A percentile compares a stretch with the other conserved stretches of the same genome.
Conservation (phyloP, 2,113 vertebrate species). For the Hemibagrus wyckioides region DNA sequence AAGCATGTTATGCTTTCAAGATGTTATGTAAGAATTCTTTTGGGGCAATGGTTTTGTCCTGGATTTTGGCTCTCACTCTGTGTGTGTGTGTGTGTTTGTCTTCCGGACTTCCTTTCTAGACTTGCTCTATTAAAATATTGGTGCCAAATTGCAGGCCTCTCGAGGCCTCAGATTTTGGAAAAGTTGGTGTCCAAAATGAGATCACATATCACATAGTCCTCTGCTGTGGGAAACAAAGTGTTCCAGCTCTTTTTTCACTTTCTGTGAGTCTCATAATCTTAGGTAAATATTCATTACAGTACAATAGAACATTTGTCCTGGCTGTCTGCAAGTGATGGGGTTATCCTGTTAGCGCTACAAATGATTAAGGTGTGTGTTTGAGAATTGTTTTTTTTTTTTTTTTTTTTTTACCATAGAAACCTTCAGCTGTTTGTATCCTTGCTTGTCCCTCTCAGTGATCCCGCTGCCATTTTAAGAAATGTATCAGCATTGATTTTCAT, state of each 20-base stretch:
- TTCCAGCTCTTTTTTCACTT: not conserved
- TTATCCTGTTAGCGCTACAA: not conserved
- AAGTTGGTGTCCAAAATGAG: slow-evolving; percentile 24
- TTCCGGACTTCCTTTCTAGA: slow-evolving; percentile 54
- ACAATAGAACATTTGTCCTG: not conserved
- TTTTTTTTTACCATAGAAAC: not conserved
- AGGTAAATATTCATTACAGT: not conserved
- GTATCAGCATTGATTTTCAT: slow-evolving; percentile 2
- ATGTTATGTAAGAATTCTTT: slow-evolving; percentile 45
- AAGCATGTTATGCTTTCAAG: slow-evolving; percentile 14
- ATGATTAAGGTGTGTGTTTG: not conserved
- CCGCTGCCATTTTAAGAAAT: not conserved
- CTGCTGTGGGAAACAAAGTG: slow-evolving; percentile 26
- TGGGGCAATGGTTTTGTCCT: slow-evolving; percentile 17
- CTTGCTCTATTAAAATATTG: slow-evolving; percentile 12
- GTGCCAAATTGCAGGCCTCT: slow-evolving; percentile 10
- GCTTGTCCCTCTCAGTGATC: not conserved
- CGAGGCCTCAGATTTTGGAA: not conserved
- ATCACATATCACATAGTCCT: slow-evolving; percentile 7
- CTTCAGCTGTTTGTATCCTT: not conserved
- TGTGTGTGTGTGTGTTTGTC: slow-evolving; percentile 35
- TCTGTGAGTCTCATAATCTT: not conserved
- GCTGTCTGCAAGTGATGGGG: not conserved
- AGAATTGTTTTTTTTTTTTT: not conserved
- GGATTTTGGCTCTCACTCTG: slow-evolving; percentile 18